Evolutionary conservation across 2,888 invertebrate genomes (phyloP), one percentile per base, ranked within the genome.

Genomic region (Barypeithes pellucidus): DNA sequence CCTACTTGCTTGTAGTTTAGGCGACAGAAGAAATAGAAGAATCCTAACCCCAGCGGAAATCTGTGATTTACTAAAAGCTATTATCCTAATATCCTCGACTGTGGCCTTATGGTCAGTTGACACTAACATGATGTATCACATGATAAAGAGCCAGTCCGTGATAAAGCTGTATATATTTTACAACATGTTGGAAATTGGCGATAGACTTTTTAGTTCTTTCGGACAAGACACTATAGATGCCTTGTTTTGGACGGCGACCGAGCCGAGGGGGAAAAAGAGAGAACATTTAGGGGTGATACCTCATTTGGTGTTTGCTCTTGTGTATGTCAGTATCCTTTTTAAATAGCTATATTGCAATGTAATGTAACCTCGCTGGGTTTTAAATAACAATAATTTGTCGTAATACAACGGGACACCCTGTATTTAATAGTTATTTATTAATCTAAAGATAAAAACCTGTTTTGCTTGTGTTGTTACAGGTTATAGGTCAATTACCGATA

Each of bases 141-240:
- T 98, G 81, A 95, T 96, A 54, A 96, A 96, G 85, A 98, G 98
- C 81, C 99, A 99, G 84, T 98, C 98, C 78, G 97, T 99, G 76
- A 99, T 99, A 86, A 99, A 99, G 84, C 88, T 99, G 78, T 99
- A 99, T 84, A 98, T 99, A 84, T 98, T 99, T 88, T 99, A 97
- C 86, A 99, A 99, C 85, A 99, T 99, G 98, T 88, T 99, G 73
- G 99, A 99, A 88, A 97, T 98, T 62, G 97, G 97, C 12, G 99
- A 99, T 87, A 90, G 97, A 76, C 87, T 99, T 77, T 94, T 99
- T 83, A 98, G 98, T 70, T 96, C 97, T 36, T 97, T 98, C 87
- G 98, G 99, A 0, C 98, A 99, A 87, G 99, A 99, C 84, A 96
- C 97, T 8, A 94, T 99, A 76, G 99, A 99, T 89, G 96, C 99